Base-by-base conservation (phyloP, 1,140 invertebrate species). In the Hestina assimilis region DNA sequence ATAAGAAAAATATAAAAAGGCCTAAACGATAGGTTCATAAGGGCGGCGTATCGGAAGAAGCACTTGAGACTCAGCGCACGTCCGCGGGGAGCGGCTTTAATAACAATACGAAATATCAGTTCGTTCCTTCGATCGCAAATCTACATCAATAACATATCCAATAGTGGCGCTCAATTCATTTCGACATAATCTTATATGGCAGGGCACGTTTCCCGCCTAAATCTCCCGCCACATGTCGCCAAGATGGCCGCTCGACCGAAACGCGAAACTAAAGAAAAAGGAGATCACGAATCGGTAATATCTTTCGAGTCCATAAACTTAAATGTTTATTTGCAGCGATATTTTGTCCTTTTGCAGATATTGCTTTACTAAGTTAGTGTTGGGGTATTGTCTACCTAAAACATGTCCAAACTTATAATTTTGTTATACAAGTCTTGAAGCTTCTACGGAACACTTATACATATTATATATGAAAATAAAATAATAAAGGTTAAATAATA, bases 91-190 rank as follows among this genome's bases (percentile, higher is more conserved):
- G 74, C 75, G 68, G 63, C 59, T 87, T 78, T 88, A 88, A 88
- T 87, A 88, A 88, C 85, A 87, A 88, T 88, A 88, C 76, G 71
- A 84, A 88, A 88, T 88, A 87, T 88, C 85, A 88, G 85, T 88
- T 88, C 85, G 85, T 88, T 88, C 79, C 80, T 88, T 72, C 83
- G 83, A 83, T 88, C 85, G 85, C 85, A 88, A 88, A 88, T 88
- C 85, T 88, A 86, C 79, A 80, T 88, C 85, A 87, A 88, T 88
- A 88, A 85, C 85, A 88, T 86, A 87, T 88, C 83, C 85, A 88
- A 88, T 88, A 88, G 81, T 84, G 81, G 82, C 82, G 83, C 79
- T 83, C 85, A 85, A 85, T 88, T 87, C 85, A 87, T 87, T 88
- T 82, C 85, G 78, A 84, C 85, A 87, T 87, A 88, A 88, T 86